Evolutionary conservation across 2,888 invertebrate genomes (phyloP).

Genomic region (Tipula vernalis): DNA sequence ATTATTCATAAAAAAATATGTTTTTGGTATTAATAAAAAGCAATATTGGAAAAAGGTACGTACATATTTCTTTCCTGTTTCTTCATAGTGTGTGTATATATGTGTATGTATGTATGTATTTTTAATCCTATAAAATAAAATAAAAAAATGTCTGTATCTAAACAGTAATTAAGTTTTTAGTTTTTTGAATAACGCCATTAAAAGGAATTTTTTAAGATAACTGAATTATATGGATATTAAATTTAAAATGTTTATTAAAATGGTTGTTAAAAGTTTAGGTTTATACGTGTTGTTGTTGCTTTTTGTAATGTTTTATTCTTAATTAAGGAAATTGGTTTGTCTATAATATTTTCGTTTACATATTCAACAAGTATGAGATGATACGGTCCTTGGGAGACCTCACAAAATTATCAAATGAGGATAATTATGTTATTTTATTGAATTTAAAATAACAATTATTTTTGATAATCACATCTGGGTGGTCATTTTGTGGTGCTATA

Average conservation of each 20-base stretch:
- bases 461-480: too few species aligned
- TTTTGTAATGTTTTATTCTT: too few species aligned
- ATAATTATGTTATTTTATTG: too few species aligned
- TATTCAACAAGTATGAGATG: too few species aligned
- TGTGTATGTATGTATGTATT: not conserved
- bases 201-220: not conserved
- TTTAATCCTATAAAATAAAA: not conserved
- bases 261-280: not conserved
- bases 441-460: too few species aligned
- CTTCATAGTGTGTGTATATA: not conserved
- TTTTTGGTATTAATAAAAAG: not conserved
- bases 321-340: too few species aligned
- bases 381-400: too few species aligned
- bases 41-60: not conserved
- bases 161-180: not conserved
- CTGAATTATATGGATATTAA: not conserved
- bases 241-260: not conserved
- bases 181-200: not conserved
- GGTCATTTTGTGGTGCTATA: too few species aligned
- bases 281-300: too few species aligned
- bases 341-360: too few species aligned
- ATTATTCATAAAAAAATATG: not conserved
- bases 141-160: not conserved
- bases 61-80: not conserved
- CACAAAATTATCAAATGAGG: too few species aligned